Conservation (phyloP, 1,140 invertebrate genomes). For the Brachystomella parvula region DNA sequence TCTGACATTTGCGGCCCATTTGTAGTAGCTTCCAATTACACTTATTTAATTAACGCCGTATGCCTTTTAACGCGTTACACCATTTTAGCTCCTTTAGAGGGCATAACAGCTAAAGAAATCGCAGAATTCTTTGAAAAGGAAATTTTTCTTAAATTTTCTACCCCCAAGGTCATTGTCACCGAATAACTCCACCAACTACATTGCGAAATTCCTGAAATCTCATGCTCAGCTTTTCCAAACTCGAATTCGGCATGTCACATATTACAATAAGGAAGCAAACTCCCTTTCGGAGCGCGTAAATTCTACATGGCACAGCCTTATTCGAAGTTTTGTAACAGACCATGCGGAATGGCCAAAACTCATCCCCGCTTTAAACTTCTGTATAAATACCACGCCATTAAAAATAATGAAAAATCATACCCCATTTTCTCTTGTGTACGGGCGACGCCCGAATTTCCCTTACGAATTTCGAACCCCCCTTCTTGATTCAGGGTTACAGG, state of each 20-base stretch:
- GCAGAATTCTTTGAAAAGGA: conserved; percentile 3
- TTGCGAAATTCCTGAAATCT: neutral
- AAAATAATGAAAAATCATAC: neutral
- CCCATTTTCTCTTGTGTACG: neutral
- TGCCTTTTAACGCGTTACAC: neutral
- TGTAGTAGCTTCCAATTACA: neutral
- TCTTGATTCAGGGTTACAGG: neutral
- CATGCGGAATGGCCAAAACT: neutral
- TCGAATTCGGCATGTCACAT: neutral
- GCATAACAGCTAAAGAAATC: neutral
- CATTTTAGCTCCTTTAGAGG: neutral
- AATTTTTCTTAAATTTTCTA: neutral
- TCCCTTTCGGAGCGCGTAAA: neutral
- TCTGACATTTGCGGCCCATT: neutral
- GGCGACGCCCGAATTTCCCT: neutral
- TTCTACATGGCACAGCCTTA: neutral
- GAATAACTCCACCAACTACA: neutral
- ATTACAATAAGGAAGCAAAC: neutral
- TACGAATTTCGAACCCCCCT: neutral
- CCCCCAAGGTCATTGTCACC: neutral
- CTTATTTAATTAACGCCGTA: neutral
- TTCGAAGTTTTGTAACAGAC: neutral
- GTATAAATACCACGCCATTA: neutral
- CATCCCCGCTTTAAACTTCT: neutral
- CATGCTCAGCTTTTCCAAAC: neutral